phyloP scores from a whole-genome alignment of 2,888 invertebrate species.

The Microctonus aethiopoides region DNA sequence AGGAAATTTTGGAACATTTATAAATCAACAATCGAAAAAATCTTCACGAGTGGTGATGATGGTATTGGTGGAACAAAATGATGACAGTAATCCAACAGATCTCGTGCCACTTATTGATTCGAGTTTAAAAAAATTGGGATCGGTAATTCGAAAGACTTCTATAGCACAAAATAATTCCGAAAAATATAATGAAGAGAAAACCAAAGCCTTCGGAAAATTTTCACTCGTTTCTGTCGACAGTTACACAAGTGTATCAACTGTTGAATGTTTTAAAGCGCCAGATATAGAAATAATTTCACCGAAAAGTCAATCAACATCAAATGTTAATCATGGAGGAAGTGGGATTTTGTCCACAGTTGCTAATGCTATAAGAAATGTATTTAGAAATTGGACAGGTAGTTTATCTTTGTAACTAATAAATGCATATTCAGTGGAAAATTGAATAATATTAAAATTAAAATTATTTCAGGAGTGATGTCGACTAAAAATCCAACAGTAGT shows the following conservation, averaged over 20 bases:
- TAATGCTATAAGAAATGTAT: conserved; percentile 53
- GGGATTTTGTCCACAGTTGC: conserved; percentile 57
- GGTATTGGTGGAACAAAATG: conserved; percentile 56
- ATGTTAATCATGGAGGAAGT: conserved; percentile 40
- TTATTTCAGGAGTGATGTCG: conserved; percentile 11
- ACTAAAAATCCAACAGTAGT: conserved; percentile 27
- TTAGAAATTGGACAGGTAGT: conserved; percentile 51
- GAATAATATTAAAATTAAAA: background rate
- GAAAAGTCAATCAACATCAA: background rate
- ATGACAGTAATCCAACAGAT: conserved; percentile 39
- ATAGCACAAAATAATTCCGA: background rate
- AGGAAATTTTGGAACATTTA: background rate
- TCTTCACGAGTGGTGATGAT: conserved; percentile 59
- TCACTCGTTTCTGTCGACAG: conserved; percentile 48
- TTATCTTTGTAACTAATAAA: conserved; percentile 8
- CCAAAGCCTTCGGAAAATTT: conserved; percentile 3
- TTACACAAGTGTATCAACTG: conserved; percentile 45
- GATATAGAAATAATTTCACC: background rate
- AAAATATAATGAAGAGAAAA: background rate
- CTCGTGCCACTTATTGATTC: conserved; percentile 54
- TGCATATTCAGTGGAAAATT: background rate
- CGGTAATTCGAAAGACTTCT: conserved; percentile 23
- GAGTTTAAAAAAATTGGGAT: conserved; percentile 54
- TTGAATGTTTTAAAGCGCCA: conserved; percentile 39
- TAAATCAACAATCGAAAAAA: background rate